Evolutionary conservation across 2,797 vertebrate genomes (phyloP).

Genomic region (Hypotaenidia philippensis): DNA sequence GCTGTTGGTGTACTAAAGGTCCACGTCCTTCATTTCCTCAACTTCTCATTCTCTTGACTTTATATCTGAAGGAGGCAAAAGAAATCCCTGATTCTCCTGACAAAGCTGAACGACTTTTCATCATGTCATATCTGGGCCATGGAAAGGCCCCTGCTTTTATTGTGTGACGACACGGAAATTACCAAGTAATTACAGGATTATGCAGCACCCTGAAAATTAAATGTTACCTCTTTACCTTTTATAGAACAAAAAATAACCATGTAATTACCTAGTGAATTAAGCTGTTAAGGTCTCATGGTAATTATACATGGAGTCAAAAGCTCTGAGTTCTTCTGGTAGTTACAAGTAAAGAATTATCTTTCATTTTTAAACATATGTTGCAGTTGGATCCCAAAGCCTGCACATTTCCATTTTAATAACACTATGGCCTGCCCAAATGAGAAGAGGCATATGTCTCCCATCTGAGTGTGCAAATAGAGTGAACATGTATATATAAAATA

Average conservation of each 20-base stretch:
- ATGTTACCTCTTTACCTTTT: slow-evolving; percentile 81
- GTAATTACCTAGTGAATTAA: slow-evolving; percentile 83
- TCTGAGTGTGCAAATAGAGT: slow-evolving; percentile 75
- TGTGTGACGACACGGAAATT: slow-evolving; percentile 68
- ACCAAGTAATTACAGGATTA: slow-evolving; percentile 81
- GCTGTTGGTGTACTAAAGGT: not conserved
- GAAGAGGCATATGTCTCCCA: slow-evolving; percentile 69
- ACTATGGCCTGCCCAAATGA: slow-evolving; percentile 69
- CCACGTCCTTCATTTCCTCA: not conserved
- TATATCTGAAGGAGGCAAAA: not conserved
- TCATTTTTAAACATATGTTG: slow-evolving; percentile 73
- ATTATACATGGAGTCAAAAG: slow-evolving; percentile 79
- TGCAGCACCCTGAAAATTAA: slow-evolving; percentile 79
- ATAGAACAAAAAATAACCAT: slow-evolving; percentile 76
- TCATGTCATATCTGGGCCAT: slow-evolving; percentile 57
- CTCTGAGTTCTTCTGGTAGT: slow-evolving; percentile 75
- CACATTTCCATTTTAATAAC: slow-evolving; percentile 76
- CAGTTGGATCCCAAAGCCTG: slow-evolving; percentile 62
- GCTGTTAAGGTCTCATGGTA: slow-evolving; percentile 76
- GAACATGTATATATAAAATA: slow-evolving; percentile 66
- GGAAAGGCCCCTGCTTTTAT: slow-evolving; percentile 54
- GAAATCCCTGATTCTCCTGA: not conserved
- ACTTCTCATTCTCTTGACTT: not conserved
- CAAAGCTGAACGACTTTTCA: slow-evolving; percentile 37
- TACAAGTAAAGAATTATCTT: slow-evolving; percentile 76